phyloP scores from a whole-genome alignment of 2,113 vertebrate genomes.

The Tragelaphus strepsiceros region DNA sequence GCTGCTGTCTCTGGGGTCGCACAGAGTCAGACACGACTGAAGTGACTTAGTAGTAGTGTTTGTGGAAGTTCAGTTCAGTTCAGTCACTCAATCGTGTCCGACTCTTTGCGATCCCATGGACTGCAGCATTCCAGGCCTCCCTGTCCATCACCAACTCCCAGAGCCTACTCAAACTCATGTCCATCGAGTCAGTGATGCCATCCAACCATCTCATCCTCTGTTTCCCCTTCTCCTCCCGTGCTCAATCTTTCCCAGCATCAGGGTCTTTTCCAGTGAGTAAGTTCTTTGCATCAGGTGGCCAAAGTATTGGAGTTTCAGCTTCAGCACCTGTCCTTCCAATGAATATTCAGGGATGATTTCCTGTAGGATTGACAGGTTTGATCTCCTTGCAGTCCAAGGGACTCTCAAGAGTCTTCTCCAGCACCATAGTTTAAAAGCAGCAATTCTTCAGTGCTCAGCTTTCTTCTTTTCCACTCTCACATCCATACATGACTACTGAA shows the following conservation, averaged over 20 bases:
- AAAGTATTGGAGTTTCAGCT: neutral
- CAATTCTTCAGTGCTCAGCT: neutral
- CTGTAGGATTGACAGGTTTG: neutral
- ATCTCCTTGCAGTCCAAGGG: neutral
- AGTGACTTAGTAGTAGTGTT: neutral
- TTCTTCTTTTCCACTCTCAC: neutral
- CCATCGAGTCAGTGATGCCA: neutral
- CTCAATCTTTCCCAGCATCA: neutral
- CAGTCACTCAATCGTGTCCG: neutral
- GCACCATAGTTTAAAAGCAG: neutral
- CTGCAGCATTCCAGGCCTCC: neutral
- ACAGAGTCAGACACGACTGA: too few relatives aligned
- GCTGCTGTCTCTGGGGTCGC: too few relatives aligned
- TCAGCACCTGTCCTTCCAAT: neutral
- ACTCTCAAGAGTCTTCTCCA: neutral
- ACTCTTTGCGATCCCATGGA: neutral
- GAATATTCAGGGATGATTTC: neutral
- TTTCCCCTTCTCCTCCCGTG: neutral
- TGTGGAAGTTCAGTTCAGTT: neutral
- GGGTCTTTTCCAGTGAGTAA: neutral
- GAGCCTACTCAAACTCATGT: neutral
- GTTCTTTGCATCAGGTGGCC: neutral
- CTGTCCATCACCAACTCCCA: fast-evolving
- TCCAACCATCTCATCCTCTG: neutral
- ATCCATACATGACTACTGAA: neutral